Percentiles rank a stretch among this genome's conserved stretches.
phyloP scores from a whole-genome alignment of 1,140 invertebrate genomes.

The Cataglyphis hispanica region DNA sequence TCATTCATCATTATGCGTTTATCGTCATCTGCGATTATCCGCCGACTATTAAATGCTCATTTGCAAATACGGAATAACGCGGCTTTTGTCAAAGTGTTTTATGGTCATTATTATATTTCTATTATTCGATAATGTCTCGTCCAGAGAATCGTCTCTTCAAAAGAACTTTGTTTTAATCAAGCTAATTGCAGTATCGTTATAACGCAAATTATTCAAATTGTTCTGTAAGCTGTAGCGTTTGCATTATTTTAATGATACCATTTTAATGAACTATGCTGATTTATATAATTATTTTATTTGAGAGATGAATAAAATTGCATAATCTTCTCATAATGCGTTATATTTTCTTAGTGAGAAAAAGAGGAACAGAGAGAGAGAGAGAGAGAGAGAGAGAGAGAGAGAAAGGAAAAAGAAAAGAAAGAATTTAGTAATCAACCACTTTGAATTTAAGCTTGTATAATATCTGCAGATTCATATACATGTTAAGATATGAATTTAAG shows the following conservation, averaged over 20 bases:
- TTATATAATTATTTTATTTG: slow-evolving; percentile 49
- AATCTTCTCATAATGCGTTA: not conserved
- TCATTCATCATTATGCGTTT: slow-evolving; percentile 35
- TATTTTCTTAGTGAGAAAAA: not conserved
- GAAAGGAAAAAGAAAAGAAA: no score
- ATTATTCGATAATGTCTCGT: slow-evolving; percentile 25
- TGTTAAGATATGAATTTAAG: not conserved
- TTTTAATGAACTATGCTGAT: slow-evolving; percentile 58
- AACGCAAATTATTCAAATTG: slow-evolving; percentile 38
- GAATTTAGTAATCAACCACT: no score
- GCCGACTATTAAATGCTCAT: slow-evolving; percentile 39
- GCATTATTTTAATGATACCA: slow-evolving; percentile 54
- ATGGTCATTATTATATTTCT: slow-evolving; percentile 53
- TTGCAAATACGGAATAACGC: slow-evolving; percentile 26
- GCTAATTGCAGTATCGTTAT: slow-evolving; percentile 54
- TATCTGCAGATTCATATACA: slow-evolving; percentile 3
- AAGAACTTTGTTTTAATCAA: slow-evolving; percentile 53
- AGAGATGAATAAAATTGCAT: slow-evolving; percentile 19
- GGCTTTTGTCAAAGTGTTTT: slow-evolving; percentile 47
- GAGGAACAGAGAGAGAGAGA: not conserved
- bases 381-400: not conserved
- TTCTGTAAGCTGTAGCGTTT: slow-evolving; percentile 41
- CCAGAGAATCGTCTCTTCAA: slow-evolving; percentile 4
- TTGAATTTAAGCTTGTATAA: slow-evolving; percentile 7
- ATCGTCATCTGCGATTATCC: slow-evolving; percentile 32